Conservation (phyloP, 2,797 vertebrate genomes). For the Oreochromis grahami region DNA sequence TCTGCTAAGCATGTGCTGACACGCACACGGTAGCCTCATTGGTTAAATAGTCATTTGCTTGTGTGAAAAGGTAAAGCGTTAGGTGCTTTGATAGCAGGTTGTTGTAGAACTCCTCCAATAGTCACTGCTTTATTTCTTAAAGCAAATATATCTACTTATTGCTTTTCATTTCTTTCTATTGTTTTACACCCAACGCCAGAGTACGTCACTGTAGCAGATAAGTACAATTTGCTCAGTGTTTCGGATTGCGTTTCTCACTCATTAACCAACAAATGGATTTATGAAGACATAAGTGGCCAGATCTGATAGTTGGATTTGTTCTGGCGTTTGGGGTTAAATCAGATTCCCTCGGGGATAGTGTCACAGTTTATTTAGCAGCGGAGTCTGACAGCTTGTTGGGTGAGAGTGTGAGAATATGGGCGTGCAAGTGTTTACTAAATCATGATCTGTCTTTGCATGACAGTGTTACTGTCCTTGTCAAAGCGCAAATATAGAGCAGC, state of each 20-base stretch:
- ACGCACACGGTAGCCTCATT: not conserved
- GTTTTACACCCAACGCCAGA: not conserved
- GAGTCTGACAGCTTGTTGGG: slow-evolving; percentile 7
- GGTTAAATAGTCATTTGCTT: slow-evolving; percentile 8
- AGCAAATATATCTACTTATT: not conserved
- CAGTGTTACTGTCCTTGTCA: slow-evolving; percentile 6
- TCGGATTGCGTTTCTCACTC: not conserved
- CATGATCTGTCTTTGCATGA: slow-evolving; percentile 2
- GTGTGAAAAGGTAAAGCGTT: slow-evolving; percentile 2
- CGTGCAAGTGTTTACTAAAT: slow-evolving; percentile 32
- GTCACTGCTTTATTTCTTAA: not conserved
- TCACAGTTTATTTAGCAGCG: slow-evolving; percentile 26
- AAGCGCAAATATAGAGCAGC: not conserved
- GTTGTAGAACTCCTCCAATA: slow-evolving; percentile 24
- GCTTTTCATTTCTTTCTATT: not conserved
- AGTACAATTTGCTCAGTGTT: not conserved
- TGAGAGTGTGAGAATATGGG: slow-evolving; percentile 17
- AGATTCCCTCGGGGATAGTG: slow-evolving; percentile 24
- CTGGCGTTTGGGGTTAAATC: slow-evolving; percentile 36
- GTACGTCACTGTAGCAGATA: not conserved
- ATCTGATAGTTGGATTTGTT: slow-evolving; percentile 42
- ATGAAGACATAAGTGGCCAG: slow-evolving; percentile 13
- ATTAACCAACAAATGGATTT: not conserved
- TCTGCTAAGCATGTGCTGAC: not conserved
- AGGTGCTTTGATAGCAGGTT: not conserved